phyloP scores from a whole-genome alignment of 2,797 vertebrate genomes.

The Clamator glandarius region DNA sequence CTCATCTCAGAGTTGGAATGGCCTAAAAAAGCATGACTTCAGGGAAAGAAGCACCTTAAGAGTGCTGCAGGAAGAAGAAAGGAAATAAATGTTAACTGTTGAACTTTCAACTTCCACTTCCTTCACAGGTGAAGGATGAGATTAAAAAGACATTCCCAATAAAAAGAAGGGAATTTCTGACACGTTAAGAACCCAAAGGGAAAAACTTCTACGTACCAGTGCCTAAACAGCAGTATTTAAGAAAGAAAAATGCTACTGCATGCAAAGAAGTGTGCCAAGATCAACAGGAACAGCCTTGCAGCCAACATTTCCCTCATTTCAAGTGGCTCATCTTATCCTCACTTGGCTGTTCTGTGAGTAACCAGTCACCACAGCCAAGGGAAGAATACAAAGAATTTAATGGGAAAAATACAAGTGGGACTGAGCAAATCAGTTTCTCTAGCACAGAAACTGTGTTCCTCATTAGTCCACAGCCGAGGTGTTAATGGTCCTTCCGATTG shows the following conservation, averaged over 20 bases:
- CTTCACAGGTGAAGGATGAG: background rate
- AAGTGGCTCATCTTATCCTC: background rate
- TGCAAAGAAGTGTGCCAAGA: background rate
- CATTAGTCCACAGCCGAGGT: background rate
- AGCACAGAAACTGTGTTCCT: background rate
- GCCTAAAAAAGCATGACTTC: background rate
- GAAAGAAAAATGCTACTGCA: background rate
- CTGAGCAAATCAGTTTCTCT: background rate
- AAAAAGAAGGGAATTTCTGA: background rate
- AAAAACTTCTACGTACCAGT: background rate
- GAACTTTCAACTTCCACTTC: background rate
- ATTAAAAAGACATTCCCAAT: background rate
- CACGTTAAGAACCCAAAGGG: background rate
- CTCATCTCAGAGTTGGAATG: background rate
- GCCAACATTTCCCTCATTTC: background rate
- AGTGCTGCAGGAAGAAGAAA: background rate
- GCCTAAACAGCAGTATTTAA: background rate
- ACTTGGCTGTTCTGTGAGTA: background rate
- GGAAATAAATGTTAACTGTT: background rate
- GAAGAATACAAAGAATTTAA: background rate
- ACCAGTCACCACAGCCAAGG: background rate
- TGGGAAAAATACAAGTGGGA: background rate
- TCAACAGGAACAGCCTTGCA: background rate
- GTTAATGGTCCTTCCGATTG: background rate
- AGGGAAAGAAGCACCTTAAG: background rate